Evolutionary conservation across 2,888 invertebrate species (phyloP).

Genomic region (Drosophila longiperda): DNA sequence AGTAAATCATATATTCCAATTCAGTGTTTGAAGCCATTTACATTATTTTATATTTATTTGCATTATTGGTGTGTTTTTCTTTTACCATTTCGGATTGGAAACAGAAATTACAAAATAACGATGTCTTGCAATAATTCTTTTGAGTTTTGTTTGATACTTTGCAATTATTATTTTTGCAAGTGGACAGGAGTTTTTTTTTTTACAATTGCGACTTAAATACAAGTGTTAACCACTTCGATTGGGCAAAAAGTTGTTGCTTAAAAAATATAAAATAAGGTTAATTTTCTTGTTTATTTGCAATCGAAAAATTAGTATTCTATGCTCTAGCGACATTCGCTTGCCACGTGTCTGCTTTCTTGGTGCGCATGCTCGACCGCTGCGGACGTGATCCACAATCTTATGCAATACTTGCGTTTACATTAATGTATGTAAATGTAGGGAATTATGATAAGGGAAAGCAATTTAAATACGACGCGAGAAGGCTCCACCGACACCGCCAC

Average conservation of each 20-base stretch:
- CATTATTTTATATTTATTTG: slow-evolving; percentile 34
- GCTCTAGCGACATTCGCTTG: slow-evolving; percentile 15
- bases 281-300: slow-evolving; percentile 24
- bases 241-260: slow-evolving; percentile 34
- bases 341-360: slow-evolving; percentile 6
- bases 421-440: slow-evolving; percentile 59
- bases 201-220: slow-evolving; percentile 26
- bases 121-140: slow-evolving; percentile 1
- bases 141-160: slow-evolving; percentile 1
- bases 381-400: slow-evolving; percentile 33
- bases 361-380: slow-evolving; percentile 36
- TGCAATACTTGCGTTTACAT: slow-evolving; percentile 70
- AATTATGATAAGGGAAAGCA: slow-evolving; percentile 41
- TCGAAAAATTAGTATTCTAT: slow-evolving; percentile 28
- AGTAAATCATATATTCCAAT: neutral
- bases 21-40: neutral
- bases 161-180: neutral
- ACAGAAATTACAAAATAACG: slow-evolving; percentile 26
- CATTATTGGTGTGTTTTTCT: slow-evolving; percentile 25
- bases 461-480: slow-evolving; percentile 76
- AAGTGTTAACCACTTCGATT: slow-evolving; percentile 25
- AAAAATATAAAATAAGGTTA: slow-evolving; percentile 37
- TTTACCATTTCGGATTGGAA: slow-evolving; percentile 37
- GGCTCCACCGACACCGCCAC: slow-evolving; percentile 48
- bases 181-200: slow-evolving; percentile 9